Evolutionary conservation across 2,888 invertebrate species (phyloP).

Genomic region (Hermaeophaga mercurialis): DNA sequence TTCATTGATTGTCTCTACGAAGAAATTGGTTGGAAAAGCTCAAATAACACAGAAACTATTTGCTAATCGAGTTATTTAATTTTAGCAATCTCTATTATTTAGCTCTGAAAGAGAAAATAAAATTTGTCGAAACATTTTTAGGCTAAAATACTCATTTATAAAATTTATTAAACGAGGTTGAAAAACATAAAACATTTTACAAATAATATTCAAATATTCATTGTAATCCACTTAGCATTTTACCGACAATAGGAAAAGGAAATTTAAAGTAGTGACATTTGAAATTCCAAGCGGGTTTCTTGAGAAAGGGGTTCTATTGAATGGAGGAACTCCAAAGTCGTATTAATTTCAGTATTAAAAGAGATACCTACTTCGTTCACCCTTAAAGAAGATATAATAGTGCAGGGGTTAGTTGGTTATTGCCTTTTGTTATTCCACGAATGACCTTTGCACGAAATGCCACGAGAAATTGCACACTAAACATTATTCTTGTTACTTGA

Average conservation of each 20-base stretch:
- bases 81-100: too few species aligned
- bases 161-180: too few species aligned
- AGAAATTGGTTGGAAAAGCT: too few species aligned
- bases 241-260: background rate
- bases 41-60: too few species aligned
- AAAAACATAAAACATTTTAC: too few species aligned
- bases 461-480: constrained; percentile 36
- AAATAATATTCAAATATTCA: too few species aligned
- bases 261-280: constrained; percentile 39
- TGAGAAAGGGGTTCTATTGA: constrained; percentile 36
- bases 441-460: constrained; percentile 52
- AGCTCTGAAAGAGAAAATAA: too few species aligned
- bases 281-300: constrained; percentile 26
- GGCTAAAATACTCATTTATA: too few species aligned
- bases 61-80: too few species aligned
- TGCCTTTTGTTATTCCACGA: constrained; percentile 44
- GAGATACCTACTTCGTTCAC: constrained; percentile 46
- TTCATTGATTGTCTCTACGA: too few species aligned
- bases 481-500: constrained; percentile 9
- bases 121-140: too few species aligned
- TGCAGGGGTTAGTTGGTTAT: constrained; percentile 54
- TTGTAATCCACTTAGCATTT: too few species aligned
- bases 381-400: constrained; percentile 52
- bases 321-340: constrained; percentile 29
- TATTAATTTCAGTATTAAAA: constrained; percentile 43